phyloP scores from a whole-genome alignment of 1,140 invertebrate genomes.

The Drosophila parabipectinata region DNA sequence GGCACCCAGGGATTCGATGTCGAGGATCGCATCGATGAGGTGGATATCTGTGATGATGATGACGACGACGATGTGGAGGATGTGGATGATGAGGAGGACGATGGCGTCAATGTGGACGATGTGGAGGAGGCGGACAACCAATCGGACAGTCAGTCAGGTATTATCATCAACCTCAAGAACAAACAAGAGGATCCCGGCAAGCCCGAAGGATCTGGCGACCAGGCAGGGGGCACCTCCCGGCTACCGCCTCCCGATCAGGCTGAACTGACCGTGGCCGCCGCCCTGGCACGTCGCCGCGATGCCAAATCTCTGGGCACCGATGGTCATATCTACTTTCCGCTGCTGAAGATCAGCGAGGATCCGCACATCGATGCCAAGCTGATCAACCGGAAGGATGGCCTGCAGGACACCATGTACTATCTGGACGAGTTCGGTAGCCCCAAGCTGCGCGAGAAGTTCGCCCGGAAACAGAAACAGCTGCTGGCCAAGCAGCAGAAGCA shows the following conservation, averaged over 20 bases:
- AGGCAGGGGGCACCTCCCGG: constrained; percentile 8
- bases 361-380: constrained; percentile 75
- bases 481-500: constrained; percentile 67
- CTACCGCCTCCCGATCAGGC: constrained; percentile 50
- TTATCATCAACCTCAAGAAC: constrained; percentile 57
- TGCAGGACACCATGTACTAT: constrained; percentile 83
- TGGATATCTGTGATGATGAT: constrained; percentile 67
- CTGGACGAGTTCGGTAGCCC: constrained; percentile 83
- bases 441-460: constrained; percentile 79
- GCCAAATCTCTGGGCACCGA: constrained; percentile 68
- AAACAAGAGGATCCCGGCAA: constrained; percentile 5
- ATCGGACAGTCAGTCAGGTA: constrained; percentile 64
- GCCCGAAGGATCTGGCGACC: not conserved
- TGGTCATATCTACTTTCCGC: constrained; percentile 73
- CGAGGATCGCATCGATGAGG: constrained; percentile 82
- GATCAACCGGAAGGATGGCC: constrained; percentile 82
- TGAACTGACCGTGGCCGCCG: constrained; percentile 51
- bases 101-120: constrained; percentile 61
- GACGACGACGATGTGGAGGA: constrained; percentile 39
- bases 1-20: constrained; percentile 73
- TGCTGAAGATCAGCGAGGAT: constrained; percentile 80
- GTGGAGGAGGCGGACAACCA: constrained; percentile 61
- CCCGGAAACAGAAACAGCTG: constrained; percentile 74
- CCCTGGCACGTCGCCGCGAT: constrained; percentile 56
- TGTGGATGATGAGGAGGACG: constrained; percentile 36